Conservation (phyloP, 2,797 vertebrate species). For the Lacerta viridis region DNA sequence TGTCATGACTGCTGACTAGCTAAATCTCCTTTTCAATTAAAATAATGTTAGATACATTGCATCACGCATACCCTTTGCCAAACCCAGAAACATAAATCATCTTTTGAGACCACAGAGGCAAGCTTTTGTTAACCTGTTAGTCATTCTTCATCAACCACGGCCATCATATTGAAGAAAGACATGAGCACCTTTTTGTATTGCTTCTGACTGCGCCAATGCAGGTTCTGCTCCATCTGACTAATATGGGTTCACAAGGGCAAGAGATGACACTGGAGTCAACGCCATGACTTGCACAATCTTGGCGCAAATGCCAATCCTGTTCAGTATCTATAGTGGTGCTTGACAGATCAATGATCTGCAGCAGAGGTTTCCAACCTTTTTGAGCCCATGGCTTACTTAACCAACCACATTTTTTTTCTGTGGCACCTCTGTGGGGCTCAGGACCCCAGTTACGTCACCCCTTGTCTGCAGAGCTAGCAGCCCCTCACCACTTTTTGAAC, state of each 20-base stretch:
- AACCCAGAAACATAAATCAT: constrained; percentile 44
- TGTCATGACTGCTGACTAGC: constrained; percentile 62
- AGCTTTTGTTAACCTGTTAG: constrained; percentile 48
- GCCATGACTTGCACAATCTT: not conserved
- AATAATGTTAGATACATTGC: constrained; percentile 60
- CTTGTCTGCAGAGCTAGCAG: too few relatives aligned
- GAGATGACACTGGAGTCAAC: not conserved
- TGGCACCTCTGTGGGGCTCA: too few relatives aligned
- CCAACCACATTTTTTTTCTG: too few relatives aligned
- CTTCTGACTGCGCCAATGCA: not conserved
- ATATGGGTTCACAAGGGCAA: constrained; percentile 25
- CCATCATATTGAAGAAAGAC: not conserved
- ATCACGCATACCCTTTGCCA: constrained; percentile 60
- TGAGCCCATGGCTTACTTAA: too few relatives aligned
- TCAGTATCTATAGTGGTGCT: not conserved
- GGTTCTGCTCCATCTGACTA: constrained; percentile 8
- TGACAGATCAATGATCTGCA: not conserved
- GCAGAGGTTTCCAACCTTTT: too few relatives aligned
- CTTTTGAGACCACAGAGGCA: constrained; percentile 49
- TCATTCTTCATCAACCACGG: constrained; percentile 30
- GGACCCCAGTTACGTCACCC: too few relatives aligned
- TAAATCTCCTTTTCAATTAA: constrained; percentile 63
- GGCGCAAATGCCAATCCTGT: not conserved
- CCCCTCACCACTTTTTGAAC: too few relatives aligned
- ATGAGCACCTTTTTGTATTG: not conserved